A percentile compares a stretch with the other conserved stretches of the same genome.
These are phyloP conservation scores for Platycheirus albimanus DNA, from an alignment of 2,888 invertebrate genomes.

Conservation along the genomic window DNA sequence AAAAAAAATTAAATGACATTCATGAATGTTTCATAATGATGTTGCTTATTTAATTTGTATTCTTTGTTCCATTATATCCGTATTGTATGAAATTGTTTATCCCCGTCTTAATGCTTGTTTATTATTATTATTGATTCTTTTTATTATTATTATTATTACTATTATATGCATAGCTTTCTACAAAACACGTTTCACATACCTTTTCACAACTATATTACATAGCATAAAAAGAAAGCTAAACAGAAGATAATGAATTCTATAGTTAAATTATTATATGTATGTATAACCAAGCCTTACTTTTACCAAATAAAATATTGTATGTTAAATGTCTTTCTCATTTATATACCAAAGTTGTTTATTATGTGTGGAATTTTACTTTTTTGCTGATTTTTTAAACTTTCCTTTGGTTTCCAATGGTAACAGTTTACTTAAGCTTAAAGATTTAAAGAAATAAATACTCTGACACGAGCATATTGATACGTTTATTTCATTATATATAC, in stretches of 20 bases:
- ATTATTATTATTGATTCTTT: conserved; percentile 46
- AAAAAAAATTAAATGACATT: conserved; percentile 40
- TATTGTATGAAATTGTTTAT: conserved; percentile 56
- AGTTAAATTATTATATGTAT: conserved; percentile 69
- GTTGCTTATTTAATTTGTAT: conserved; percentile 57
- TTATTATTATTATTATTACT: conserved; percentile 39
- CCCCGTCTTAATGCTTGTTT: conserved; percentile 47
- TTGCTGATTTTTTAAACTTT: too few species aligned
- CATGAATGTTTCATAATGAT: conserved; percentile 32
- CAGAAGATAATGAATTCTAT: conserved; percentile 50
- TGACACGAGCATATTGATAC: too few species aligned
- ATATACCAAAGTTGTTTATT: conserved; percentile 36
- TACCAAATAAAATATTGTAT: conserved; percentile 73
- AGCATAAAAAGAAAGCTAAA: conserved; percentile 30
- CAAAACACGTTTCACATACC: conserved; percentile 48
- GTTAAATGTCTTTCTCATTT: conserved; percentile 72
- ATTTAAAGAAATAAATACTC: too few species aligned
- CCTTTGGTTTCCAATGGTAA: too few species aligned
- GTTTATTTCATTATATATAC: too few species aligned
- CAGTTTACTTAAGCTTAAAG: too few species aligned
- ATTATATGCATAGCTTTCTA: conserved; percentile 45
- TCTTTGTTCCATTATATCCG: conserved; percentile 51
- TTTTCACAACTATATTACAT: conserved; percentile 55
- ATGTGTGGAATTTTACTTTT: background rate
- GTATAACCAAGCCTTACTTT: conserved; percentile 72